Evolutionary conservation across 2,113 vertebrate species (phyloP), one percentile per base, ranked within the genome.

Genomic region (Cyprinodon tularosa): DNA sequence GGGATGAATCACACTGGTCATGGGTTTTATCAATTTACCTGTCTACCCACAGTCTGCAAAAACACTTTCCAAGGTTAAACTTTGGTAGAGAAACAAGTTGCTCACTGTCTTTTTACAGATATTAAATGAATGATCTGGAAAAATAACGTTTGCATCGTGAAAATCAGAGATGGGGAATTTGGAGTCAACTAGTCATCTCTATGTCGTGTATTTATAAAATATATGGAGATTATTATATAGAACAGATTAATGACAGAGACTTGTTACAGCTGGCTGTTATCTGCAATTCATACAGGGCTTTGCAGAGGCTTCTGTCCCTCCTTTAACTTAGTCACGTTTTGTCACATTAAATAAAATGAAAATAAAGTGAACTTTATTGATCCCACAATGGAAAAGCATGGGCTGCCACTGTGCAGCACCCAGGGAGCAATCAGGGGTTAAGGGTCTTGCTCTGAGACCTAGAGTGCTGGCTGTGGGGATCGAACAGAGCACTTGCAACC

Each of bases 21-120:
- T 44, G 79, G 78, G 80, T 78, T 87, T 88, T 83, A 87, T 89
- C 88, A 90, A 89, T 90, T 85, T 57, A 62, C 60, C 78, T 60
- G 82, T 89, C 86, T 86, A 77, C 73, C 61, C 53, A 66, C 82
- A 81, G 81, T 74, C 79, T 68, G 81, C 75, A 70, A 62, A 82
- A 77, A 81, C 75, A 80, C 68, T 83, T 81, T 85, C 85, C 71
- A 81, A 87, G 53, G 63, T 75, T 70, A 79, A 73, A 67, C 77
- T 83, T 66, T 0, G 68, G 73, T 72, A 78, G 81, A 71, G 67
- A 73, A 75, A 77, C 10, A 77, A 48, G 29, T 75, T 73, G 71
- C 63, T 66, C 12, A 22, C 38, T 78, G 47, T 29, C 1, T 22
- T 62, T 79, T 79, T 47, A 66, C 68, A 74, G 42, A 73, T 60